Evolutionary conservation across 2,113 vertebrate species (phyloP).

Genomic region (Calcarius ornatus): DNA sequence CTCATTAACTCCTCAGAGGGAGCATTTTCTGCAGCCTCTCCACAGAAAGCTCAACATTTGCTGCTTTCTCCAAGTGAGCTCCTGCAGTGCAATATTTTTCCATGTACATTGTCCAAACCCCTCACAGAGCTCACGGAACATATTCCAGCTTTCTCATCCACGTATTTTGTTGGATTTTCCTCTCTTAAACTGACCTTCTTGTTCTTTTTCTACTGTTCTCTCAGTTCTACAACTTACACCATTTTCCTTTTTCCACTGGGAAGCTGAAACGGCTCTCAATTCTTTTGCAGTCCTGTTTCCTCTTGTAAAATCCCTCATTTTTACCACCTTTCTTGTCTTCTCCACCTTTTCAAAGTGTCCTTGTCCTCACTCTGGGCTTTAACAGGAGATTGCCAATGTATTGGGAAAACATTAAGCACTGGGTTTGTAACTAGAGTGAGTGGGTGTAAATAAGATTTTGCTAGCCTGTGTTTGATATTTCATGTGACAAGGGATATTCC

Average conservation of each 20-base stretch:
- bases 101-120: background rate
- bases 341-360: background rate
- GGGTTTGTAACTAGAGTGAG: background rate
- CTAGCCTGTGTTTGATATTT: background rate
- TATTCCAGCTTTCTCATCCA: background rate
- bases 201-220: background rate
- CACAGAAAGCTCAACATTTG: background rate
- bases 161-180: background rate
- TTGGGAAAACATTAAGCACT: background rate
- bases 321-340: background rate
- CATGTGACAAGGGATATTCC: background rate
- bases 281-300: background rate
- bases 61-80: background rate
- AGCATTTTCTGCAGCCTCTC: background rate
- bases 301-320: background rate
- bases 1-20: background rate
- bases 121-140: background rate
- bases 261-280: background rate
- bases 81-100: background rate
- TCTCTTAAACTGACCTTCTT: background rate
- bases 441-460: background rate
- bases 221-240: background rate
- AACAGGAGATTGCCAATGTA: background rate
- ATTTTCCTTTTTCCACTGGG: background rate
- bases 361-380: background rate